These are phyloP conservation scores for Limonius californicus DNA, from an alignment of 1,140 invertebrate species.

Conservation along the genomic window DNA sequence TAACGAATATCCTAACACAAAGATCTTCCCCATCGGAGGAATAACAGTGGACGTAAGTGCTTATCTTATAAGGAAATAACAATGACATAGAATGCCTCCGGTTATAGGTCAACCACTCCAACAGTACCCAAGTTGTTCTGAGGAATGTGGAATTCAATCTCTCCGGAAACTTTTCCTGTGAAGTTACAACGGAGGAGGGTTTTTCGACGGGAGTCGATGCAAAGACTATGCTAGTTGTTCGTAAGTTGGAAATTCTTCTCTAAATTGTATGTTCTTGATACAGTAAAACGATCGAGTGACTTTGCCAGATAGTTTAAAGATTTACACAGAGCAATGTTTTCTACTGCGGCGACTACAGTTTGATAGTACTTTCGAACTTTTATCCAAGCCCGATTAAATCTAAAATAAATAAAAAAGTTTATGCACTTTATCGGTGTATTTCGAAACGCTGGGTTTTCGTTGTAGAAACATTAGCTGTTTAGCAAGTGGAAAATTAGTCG, in stretches of 20 bases:
- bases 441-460: too few relatives aligned
- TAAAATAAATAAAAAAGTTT: too few relatives aligned
- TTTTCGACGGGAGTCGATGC: constrained; percentile 65
- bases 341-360: too few relatives aligned
- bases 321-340: too few relatives aligned
- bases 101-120: constrained; percentile 62
- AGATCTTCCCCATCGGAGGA: constrained; percentile 66
- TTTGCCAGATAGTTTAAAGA: too few relatives aligned
- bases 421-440: too few relatives aligned
- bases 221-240: constrained; percentile 67
- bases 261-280: too few relatives aligned
- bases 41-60: constrained; percentile 74
- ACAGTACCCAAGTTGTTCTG: constrained; percentile 70
- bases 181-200: constrained; percentile 74
- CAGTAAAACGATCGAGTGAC: too few relatives aligned
- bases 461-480: too few relatives aligned
- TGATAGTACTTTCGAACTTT: too few relatives aligned
- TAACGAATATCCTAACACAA: constrained; percentile 62
- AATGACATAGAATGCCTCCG: neutral
- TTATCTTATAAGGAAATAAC: neutral
- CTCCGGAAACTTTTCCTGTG: constrained; percentile 80
- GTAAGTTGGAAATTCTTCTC: constrained; percentile 55
- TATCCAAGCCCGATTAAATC: too few relatives aligned
- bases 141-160: constrained; percentile 66
- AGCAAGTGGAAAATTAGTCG: too few relatives aligned